Percentiles rank a stretch among this genome's conserved stretches.
These are phyloP conservation scores for Coelinius sp. DNA, from an alignment of 2,888 invertebrate genomes.

Conservation along the genomic window DNA sequence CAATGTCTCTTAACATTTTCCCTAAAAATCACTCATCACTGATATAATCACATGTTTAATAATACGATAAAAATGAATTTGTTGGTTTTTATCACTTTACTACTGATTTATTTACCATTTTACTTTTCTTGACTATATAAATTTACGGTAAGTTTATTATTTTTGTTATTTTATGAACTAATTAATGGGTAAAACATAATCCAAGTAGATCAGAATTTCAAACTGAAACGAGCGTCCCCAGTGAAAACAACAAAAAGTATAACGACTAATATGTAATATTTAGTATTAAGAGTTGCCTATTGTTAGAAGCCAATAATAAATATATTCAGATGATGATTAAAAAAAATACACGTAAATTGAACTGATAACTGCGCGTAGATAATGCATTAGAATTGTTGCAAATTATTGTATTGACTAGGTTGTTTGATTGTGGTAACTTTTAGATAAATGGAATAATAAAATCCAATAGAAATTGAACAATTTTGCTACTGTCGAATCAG, in stretches of 20 bases:
- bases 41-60: no score
- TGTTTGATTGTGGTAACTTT: constrained; percentile 28
- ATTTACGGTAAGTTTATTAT: constrained; percentile 40
- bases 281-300: constrained; percentile 39
- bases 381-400: constrained; percentile 30
- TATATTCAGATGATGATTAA: constrained; percentile 9
- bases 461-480: constrained; percentile 33
- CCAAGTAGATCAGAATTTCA: neutral
- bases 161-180: constrained; percentile 21
- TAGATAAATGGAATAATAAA: constrained; percentile 24
- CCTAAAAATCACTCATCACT: neutral
- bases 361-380: constrained; percentile 25
- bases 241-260: constrained; percentile 6
- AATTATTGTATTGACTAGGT: constrained; percentile 27
- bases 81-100: no score
- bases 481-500: constrained; percentile 44
- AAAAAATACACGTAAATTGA: constrained; percentile 28
- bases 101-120: constrained; percentile 36
- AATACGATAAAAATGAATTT: no score
- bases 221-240: neutral
- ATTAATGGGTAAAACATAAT: neutral
- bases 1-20: neutral
- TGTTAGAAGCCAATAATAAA: constrained; percentile 32
- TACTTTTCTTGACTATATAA: constrained; percentile 36
- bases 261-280: constrained; percentile 1